These are phyloP conservation scores for Astreopora myriophthalma DNA, from an alignment of 64 coral and sea anemone genomes.

Conservation along the genomic window DNA sequence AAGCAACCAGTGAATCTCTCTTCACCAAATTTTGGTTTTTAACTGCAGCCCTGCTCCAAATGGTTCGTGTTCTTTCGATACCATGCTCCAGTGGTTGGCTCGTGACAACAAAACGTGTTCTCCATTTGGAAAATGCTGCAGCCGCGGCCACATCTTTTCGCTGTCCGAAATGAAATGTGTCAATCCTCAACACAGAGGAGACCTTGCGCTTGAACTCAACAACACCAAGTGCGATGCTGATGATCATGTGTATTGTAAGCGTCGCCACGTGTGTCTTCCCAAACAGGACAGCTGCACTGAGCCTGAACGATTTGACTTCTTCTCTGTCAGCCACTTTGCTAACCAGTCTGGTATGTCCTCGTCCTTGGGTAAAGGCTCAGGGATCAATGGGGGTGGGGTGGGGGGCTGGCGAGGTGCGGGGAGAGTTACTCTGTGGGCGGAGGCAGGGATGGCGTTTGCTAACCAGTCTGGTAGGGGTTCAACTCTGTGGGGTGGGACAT, in stretches of 20 bases:
- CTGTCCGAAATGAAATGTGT: not conserved
- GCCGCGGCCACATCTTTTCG: not conserved
- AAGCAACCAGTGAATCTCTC: not conserved
- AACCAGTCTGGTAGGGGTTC: too few species aligned
- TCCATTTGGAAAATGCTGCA: not conserved
- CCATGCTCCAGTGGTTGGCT: not conserved
- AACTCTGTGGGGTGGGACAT: too few species aligned
- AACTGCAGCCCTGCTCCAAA: not conserved
- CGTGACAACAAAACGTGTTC: conserved; percentile 7
- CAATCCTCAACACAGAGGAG: not conserved
- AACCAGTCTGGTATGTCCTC: not conserved
- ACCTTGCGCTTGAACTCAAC: not conserved
- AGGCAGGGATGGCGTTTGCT: too few species aligned
- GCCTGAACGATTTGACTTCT: not conserved
- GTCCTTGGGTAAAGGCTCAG: not conserved
- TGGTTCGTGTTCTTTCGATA: conserved; percentile 4
- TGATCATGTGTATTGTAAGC: not conserved
- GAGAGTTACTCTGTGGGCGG: too few species aligned
- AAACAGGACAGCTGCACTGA: not conserved
- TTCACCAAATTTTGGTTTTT: not conserved
- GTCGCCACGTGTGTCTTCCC: not conserved
- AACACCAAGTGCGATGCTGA: not conserved
- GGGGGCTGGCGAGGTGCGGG: too few species aligned
- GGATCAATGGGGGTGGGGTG: not conserved
- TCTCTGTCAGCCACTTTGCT: conserved; percentile 7